phyloP scores from a whole-genome alignment of 2,113 vertebrate species.

The Rhizomys pruinosus region DNA sequence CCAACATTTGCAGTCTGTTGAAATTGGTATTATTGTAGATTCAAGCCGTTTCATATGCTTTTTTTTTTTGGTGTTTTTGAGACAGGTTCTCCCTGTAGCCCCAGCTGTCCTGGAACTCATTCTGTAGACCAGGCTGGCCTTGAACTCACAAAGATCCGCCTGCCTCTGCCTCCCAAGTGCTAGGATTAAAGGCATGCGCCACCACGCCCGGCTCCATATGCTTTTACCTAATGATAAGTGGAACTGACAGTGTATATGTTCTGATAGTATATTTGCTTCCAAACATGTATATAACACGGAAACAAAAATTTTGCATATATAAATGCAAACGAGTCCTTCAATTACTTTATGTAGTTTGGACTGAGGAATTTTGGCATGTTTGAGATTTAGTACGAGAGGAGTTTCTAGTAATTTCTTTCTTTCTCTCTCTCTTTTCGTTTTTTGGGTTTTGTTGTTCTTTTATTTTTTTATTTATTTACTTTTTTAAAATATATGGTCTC shows the following conservation, averaged over 20 bases:
- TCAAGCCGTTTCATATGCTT: neutral
- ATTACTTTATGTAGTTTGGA: neutral
- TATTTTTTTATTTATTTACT: too few relatives aligned
- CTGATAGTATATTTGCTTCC: neutral
- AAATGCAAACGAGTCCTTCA: neutral
- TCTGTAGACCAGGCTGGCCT: too few relatives aligned
- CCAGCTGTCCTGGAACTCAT: too few relatives aligned
- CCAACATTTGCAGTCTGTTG: neutral
- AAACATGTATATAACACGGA: neutral
- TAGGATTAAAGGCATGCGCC: too few relatives aligned
- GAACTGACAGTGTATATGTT: neutral
- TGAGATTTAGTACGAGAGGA: neutral
- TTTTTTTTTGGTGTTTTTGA: too few relatives aligned
- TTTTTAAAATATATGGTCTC: too few relatives aligned
- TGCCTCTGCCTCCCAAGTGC: too few relatives aligned
- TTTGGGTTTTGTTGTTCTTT: too few relatives aligned
- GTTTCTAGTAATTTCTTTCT: neutral
- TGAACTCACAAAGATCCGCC: too few relatives aligned
- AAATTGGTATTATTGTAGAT: slow-evolving; percentile 4
- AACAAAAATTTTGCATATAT: neutral
- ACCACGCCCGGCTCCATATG: too few relatives aligned
- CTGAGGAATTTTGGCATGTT: slow-evolving; percentile 1
- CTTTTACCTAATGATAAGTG: neutral
- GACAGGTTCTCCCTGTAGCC: too few relatives aligned
- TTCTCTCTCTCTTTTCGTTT: too few relatives aligned